Conservation (phyloP, 2,888 invertebrate species). For the Melieria crassipennis region DNA sequence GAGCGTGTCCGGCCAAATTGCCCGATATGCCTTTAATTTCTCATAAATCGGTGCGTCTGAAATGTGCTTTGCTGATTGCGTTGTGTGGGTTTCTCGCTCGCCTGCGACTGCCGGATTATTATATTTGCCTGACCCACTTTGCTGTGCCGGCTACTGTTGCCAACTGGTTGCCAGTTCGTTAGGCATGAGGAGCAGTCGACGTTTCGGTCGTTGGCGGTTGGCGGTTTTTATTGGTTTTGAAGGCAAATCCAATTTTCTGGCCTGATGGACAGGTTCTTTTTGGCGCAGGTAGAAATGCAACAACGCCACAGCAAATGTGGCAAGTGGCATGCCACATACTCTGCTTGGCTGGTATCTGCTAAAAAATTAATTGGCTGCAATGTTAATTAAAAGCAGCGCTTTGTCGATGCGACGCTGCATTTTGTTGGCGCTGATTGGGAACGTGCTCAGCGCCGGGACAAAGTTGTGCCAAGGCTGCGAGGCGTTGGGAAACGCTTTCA, state of each 20-base stretch:
- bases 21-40: slow-evolving; percentile 53
- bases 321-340: slow-evolving; percentile 20
- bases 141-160: slow-evolving; percentile 52
- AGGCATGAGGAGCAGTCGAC: background rate
- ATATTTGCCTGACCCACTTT: slow-evolving; percentile 34
- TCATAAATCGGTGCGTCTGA: slow-evolving; percentile 46
- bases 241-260: slow-evolving; percentile 11
- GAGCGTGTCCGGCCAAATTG: slow-evolving; percentile 12
- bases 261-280: slow-evolving; percentile 19
- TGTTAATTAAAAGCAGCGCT: slow-evolving; percentile 46
- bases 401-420: slow-evolving; percentile 23
- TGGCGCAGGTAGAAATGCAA: too few species aligned
- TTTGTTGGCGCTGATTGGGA: slow-evolving; percentile 13
- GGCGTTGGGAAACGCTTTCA: too few species aligned
- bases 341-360: slow-evolving; percentile 8
- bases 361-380: slow-evolving; percentile 45
- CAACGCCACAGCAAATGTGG: background rate
- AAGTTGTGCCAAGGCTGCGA: too few species aligned
- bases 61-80: slow-evolving; percentile 40
- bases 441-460: too few species aligned
- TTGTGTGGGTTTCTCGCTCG: slow-evolving; percentile 46
- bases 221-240: background rate
- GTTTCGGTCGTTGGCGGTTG: background rate
- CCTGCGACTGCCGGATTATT: background rate
- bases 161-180: slow-evolving; percentile 33